Conservation (phyloP, 2,113 vertebrate genomes). For the Chitala chitala region DNA sequence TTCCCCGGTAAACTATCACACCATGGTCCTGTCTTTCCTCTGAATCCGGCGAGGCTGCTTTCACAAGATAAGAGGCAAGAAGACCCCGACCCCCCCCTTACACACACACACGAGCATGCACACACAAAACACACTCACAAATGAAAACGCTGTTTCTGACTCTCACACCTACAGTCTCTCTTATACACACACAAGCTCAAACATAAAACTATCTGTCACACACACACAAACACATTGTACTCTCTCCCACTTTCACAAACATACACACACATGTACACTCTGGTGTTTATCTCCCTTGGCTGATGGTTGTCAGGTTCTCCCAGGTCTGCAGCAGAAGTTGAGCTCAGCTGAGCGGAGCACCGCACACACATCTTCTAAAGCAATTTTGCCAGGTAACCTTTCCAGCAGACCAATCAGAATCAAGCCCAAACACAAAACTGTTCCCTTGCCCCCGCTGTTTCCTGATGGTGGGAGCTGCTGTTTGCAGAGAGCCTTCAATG, state of each 20-base stretch:
- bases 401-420: constrained; percentile 37
- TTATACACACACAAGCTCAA: neutral
- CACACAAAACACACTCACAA: neutral
- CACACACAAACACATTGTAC: no score
- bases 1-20: constrained; percentile 24
- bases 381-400: constrained; percentile 37
- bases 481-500: constrained; percentile 28
- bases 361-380: constrained; percentile 33
- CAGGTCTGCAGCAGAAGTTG: constrained; percentile 4
- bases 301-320: neutral
- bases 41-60: constrained; percentile 28
- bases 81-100: neutral
- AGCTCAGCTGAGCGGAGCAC: neutral
- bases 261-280: no score
- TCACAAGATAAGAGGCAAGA: constrained; percentile 25
- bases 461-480: neutral
- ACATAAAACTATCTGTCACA: no score
- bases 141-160: no score
- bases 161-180: no score
- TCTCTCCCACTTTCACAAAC: no score
- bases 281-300: no score
- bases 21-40: constrained; percentile 17
- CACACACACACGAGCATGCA: neutral
- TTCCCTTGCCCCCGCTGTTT: constrained; percentile 25
- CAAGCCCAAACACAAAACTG: constrained; percentile 22